A percentile compares a stretch with the other conserved stretches of the same genome.
Conservation (phyloP, 2,888 invertebrate genomes). For the Dicranocentrus wangi region DNA sequence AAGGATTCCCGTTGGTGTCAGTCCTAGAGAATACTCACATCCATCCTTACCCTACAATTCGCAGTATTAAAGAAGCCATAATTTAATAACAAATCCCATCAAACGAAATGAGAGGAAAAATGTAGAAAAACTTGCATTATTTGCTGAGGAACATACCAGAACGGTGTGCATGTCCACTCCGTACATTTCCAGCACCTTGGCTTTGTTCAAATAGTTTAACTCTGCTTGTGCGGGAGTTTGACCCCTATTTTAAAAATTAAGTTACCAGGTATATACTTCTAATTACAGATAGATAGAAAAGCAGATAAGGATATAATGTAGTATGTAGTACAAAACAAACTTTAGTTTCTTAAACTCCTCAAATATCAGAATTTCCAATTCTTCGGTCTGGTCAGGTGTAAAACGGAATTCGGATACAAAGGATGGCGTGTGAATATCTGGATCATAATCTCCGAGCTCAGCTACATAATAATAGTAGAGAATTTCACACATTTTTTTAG, state of each 20-base stretch:
- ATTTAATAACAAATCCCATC: no score
- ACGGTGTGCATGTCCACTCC: constrained; percentile 99
- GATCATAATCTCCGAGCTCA: constrained; percentile 97
- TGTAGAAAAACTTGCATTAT: no score
- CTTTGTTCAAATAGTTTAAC: constrained; percentile 94
- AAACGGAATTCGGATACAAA: constrained; percentile 99
- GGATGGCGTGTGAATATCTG: constrained; percentile 91
- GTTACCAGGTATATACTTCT: neutral
- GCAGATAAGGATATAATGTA: no score
- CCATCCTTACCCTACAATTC: constrained; percentile 89
- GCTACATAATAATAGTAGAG: no score
- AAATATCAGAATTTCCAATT: constrained; percentile 94
- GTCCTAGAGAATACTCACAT: constrained; percentile 94
- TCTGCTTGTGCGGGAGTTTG: constrained; percentile 97
- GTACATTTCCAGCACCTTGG: constrained; percentile 98
- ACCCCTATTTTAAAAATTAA: constrained; percentile 77
- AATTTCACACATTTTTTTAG: no score
- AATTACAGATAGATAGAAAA: neutral
- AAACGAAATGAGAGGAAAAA: neutral
- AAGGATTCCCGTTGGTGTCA: constrained; percentile 98
- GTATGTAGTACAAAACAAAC: constrained; percentile 73
- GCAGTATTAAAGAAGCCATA: constrained; percentile 14
- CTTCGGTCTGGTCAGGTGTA: constrained; percentile 95
- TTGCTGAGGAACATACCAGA: constrained; percentile 80
- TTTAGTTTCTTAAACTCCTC: constrained; percentile 91